Evolutionary conservation across 2,797 vertebrate species (phyloP).

Genomic region (Silurus aristotelis): DNA sequence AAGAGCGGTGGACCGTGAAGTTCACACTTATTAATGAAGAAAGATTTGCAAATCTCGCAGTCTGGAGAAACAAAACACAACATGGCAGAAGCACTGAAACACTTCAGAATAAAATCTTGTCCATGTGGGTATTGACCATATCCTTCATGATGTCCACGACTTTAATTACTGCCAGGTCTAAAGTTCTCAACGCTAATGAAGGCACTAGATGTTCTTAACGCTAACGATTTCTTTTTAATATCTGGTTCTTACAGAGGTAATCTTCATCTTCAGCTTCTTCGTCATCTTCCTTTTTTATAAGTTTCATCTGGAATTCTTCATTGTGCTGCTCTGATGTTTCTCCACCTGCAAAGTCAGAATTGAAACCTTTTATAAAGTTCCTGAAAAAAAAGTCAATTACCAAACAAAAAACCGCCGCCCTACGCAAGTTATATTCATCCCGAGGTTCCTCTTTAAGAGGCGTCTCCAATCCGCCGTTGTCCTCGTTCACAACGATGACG

Average conservation of each 20-base stretch:
- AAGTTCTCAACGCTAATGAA: neutral
- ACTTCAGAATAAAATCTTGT: too few species aligned
- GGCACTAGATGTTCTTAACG: neutral
- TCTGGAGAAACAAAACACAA: conserved; percentile 10
- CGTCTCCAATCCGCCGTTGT: neutral
- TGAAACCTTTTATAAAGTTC: neutral
- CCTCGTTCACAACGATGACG: conserved; percentile 3
- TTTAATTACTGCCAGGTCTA: neutral
- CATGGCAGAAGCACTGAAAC: neutral
- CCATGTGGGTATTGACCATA: neutral
- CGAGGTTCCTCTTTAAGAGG: conserved; percentile 13
- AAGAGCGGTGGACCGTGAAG: conserved; percentile 48
- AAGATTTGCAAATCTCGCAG: conserved; percentile 41
- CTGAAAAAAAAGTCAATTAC: neutral
- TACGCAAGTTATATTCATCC: conserved; percentile 12
- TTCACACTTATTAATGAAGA: conserved; percentile 37
- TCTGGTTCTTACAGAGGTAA: conserved; percentile 3
- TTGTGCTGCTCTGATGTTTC: conserved; percentile 11
- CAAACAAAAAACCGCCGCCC: neutral
- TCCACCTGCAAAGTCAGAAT: neutral
- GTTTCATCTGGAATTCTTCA: conserved; percentile 12
- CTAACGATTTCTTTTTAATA: neutral
- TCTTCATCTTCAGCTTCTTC: conserved; percentile 1
- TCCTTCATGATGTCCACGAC: neutral
- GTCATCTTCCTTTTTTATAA: conserved; percentile 17